Percentiles rank a stretch among this genome's conserved stretches.
phyloP scores from a whole-genome alignment of 1,140 invertebrate genomes.

The Pantala flavescens region DNA sequence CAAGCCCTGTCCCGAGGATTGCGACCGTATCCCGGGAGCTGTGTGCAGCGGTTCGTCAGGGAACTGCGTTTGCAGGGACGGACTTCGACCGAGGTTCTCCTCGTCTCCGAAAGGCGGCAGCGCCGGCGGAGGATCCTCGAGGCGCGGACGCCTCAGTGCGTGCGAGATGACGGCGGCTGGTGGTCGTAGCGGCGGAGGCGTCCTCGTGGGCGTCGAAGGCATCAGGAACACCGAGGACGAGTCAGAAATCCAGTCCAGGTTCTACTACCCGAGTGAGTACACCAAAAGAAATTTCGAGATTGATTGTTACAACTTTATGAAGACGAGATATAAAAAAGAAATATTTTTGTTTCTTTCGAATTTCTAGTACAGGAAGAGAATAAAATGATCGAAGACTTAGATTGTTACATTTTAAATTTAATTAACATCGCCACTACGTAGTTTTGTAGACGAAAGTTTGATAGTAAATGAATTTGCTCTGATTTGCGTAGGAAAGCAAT shows the following conservation, averaged over 20 bases:
- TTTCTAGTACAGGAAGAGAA: too few species aligned
- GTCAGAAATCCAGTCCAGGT: conserved; percentile 25
- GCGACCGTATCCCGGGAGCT: neutral
- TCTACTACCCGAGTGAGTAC: conserved; percentile 31
- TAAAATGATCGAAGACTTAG: too few species aligned
- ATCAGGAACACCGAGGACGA: conserved; percentile 20
- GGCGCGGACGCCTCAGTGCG: neutral
- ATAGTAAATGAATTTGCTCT: too few species aligned
- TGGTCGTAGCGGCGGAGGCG: neutral
- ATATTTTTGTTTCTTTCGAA: too few species aligned
- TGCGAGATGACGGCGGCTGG: neutral
- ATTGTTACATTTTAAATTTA: too few species aligned
- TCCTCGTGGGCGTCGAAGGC: neutral
- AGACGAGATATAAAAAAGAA: too few species aligned
- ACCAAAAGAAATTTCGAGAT: too few species aligned
- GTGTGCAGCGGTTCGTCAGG: neutral
- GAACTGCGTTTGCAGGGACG: neutral
- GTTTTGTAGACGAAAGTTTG: too few species aligned
- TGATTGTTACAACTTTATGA: too few species aligned
- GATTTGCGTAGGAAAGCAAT: too few species aligned
- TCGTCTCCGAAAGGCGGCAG: neutral
- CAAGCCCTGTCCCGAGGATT: neutral
- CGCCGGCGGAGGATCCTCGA: neutral
- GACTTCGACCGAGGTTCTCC: neutral
- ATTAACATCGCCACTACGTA: too few species aligned